These are phyloP conservation scores for Diachasma alloeum DNA, from an alignment of 1,140 invertebrate species.

Conservation along the genomic window DNA sequence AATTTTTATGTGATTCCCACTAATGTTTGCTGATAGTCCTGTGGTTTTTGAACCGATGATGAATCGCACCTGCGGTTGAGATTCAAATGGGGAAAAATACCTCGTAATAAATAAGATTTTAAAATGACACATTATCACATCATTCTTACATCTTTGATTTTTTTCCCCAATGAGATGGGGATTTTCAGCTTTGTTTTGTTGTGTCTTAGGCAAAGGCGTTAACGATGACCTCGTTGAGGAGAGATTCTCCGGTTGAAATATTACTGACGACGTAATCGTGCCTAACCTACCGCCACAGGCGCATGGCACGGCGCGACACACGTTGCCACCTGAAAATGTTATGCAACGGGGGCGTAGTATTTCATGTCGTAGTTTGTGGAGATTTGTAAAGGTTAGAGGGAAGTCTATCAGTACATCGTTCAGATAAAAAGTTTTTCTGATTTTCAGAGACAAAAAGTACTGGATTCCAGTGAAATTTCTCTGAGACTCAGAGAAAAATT, in stretches of 20 bases:
- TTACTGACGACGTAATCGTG: neutral
- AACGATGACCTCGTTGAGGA: neutral
- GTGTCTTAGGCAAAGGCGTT: neutral
- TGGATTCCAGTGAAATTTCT: no score
- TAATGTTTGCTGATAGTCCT: neutral
- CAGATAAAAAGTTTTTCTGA: no score
- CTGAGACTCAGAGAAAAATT: no score
- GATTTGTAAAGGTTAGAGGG: neutral
- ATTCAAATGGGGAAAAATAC: neutral
- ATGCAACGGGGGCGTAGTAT: neutral
- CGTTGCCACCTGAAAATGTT: neutral
- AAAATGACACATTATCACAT: conserved; percentile 1
- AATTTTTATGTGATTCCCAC: neutral
- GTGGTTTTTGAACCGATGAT: neutral
- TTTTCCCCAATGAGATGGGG: neutral
- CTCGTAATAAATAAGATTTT: conserved; percentile 3
- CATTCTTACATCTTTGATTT: neutral
- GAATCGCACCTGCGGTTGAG: neutral
- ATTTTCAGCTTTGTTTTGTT: neutral
- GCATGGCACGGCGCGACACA: neutral
- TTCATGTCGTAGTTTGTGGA: neutral
- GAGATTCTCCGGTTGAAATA: neutral
- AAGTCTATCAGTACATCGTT: no score
- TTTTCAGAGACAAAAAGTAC: no score
- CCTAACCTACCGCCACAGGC: conserved; percentile 5